These are phyloP conservation scores for Eulemur rubriventer DNA, from an alignment of 2,797 vertebrate species.

Conservation along the genomic window DNA sequence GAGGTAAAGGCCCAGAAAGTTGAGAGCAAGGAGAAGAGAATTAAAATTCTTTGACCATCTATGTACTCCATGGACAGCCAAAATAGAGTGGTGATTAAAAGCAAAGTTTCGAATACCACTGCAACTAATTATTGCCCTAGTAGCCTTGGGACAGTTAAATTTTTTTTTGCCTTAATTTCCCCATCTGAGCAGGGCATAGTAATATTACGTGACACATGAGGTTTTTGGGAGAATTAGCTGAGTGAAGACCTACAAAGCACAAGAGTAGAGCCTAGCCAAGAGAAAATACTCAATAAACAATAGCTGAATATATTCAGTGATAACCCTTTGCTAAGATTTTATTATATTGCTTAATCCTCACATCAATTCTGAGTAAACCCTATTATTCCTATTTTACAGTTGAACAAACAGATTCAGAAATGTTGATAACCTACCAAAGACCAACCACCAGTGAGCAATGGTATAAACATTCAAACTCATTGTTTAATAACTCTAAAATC, in stretches of 20 bases:
- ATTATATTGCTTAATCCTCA: not conserved
- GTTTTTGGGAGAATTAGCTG: not conserved
- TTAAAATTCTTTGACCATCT: not conserved
- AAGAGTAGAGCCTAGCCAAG: not conserved
- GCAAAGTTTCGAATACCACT: not conserved
- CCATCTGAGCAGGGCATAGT: not conserved
- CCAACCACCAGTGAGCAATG: not conserved
- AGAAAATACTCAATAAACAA: not conserved
- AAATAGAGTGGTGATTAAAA: not conserved
- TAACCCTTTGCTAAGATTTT: not conserved
- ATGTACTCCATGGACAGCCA: not conserved
- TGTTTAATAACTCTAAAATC: not conserved
- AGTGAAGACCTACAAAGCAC: not conserved
- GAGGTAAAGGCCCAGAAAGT: not conserved
- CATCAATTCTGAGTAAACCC: not conserved
- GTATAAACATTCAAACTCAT: not conserved
- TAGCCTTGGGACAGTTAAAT: not conserved
- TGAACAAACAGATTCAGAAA: constrained; percentile 7
- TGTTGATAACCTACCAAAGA: not conserved
- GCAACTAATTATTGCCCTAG: not conserved
- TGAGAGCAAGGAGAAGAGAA: not conserved
- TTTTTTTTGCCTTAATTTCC: not conserved
- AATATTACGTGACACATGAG: not conserved
- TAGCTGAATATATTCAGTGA: not conserved
- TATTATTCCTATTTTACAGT: not conserved